Conservation (phyloP, 1,140 invertebrate genomes). For the Solen grandis region DNA sequence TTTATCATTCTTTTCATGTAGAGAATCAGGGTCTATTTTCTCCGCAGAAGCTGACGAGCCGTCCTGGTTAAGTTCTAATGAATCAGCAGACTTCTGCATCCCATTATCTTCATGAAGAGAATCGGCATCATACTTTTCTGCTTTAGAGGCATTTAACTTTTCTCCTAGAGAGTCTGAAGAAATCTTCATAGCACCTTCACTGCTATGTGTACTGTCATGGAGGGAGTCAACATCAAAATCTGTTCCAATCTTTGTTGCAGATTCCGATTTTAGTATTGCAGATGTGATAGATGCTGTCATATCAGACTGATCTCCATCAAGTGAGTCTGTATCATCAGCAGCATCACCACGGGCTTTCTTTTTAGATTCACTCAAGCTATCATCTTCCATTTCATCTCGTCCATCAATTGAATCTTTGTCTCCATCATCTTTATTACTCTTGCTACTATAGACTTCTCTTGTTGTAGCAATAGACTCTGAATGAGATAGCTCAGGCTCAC, state of each 20-base stretch:
- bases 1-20: conserved; percentile 80
- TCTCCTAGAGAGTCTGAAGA: conserved; percentile 80
- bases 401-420: conserved; percentile 74
- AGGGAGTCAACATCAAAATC: conserved; percentile 65
- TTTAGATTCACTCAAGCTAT: conserved; percentile 77
- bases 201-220: conserved; percentile 74
- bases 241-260: conserved; percentile 36
- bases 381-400: conserved; percentile 75
- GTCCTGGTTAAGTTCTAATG: conserved; percentile 82
- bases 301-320: conserved; percentile 75
- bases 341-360: conserved; percentile 57
- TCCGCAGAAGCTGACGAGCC: conserved; percentile 61
- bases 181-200: conserved; percentile 77
- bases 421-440: conserved; percentile 74
- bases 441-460: conserved; percentile 17
- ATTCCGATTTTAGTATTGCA: conserved; percentile 68
- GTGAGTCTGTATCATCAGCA: conserved; percentile 70
- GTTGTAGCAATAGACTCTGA: conserved; percentile 42
- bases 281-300: conserved; percentile 76
- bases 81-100: conserved; percentile 84
- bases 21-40: conserved; percentile 78
- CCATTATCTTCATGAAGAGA: conserved; percentile 81
- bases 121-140: conserved; percentile 84
- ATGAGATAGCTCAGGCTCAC: conserved; percentile 49
- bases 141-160: conserved; percentile 74